Evolutionary conservation across 2,888 invertebrate species (phyloP), one percentile per base, ranked within the genome.

Genomic region (Ariolimax columbianus): DNA sequence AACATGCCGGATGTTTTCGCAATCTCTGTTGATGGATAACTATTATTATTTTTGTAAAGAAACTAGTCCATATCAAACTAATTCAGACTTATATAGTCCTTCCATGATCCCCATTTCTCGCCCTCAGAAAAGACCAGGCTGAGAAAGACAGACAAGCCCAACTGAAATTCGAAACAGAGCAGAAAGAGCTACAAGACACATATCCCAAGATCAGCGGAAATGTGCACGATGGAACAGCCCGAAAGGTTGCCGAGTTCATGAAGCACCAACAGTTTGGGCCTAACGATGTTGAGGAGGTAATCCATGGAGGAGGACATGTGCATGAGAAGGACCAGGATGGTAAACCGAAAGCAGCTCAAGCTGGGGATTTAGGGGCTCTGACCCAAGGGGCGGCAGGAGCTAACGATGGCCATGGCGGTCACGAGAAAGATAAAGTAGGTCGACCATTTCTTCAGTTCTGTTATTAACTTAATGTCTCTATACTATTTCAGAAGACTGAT

Each of bases 251-350:
- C 3, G 84, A 84, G 40, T 78, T 78, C 72, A 78, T 84, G 78
- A 84, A 84, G 72, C 19, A 78, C 40, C 14, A n/a, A 36, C 84
- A 70, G 59, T 55, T 84, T 51, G 72, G 59, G 1, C 55, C 78
- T 14, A 43, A 33, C 40, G 72, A 84, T 36, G 38, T 55, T 0
- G 84, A 84, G 17, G 79, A 59, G 30, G 55, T 40, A 4, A 55
- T 84, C 26, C 84, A 84, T 70, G 84, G 72, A 9, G 84, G 78
- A 36, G 72, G 72, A 1, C 84, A 84, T 59, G 84, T 79, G 1
- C 84, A 84, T 33, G 84, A 70, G 11, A 79, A 59, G 55, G 68
- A 40, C 0, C 59, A 23, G 0, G 55, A 72, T 2, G 84, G 75
- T 3, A 26, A 26, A 17, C 63, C 14, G 1, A 55, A 55, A 14